Evolutionary conservation across 1,140 invertebrate genomes (phyloP).

Genomic region (Drosophila cardini): DNA sequence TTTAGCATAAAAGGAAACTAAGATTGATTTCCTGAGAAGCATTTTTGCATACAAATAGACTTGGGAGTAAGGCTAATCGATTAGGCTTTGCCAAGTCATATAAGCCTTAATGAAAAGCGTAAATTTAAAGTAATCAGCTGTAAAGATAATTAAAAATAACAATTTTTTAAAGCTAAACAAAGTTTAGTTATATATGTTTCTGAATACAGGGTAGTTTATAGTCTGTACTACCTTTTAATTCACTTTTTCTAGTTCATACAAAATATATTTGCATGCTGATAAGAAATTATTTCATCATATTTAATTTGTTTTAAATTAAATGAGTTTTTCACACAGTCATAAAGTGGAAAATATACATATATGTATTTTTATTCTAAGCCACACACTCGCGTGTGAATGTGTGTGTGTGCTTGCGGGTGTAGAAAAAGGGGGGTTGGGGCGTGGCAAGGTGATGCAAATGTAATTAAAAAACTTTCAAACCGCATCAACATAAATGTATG

Average conservation of each 20-base stretch:
- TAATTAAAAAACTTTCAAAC: constrained; percentile 82
- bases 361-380: constrained; percentile 26
- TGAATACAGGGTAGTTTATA: background rate
- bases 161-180: background rate
- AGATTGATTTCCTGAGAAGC: background rate
- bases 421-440: constrained; percentile 11
- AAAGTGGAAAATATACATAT: constrained; percentile 56
- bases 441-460: constrained; percentile 61
- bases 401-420: constrained; percentile 13
- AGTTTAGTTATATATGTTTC: no score
- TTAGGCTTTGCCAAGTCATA: no score
- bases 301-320: constrained; percentile 79
- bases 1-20: background rate
- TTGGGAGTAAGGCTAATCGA: background rate
- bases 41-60: background rate
- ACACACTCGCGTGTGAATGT: constrained; percentile 9
- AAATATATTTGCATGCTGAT: constrained; percentile 30
- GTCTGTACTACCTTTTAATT: background rate
- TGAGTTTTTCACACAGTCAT: constrained; percentile 72
- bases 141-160: no score
- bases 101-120: no score
- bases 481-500: constrained; percentile 81
- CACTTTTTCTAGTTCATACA: background rate
- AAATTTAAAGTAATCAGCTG: no score
- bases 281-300: constrained; percentile 65